Percentiles rank a stretch among this genome's conserved stretches.
These are phyloP conservation scores for Heteronetta atricapilla DNA, from an alignment of 2,113 vertebrate species.

Conservation along the genomic window DNA sequence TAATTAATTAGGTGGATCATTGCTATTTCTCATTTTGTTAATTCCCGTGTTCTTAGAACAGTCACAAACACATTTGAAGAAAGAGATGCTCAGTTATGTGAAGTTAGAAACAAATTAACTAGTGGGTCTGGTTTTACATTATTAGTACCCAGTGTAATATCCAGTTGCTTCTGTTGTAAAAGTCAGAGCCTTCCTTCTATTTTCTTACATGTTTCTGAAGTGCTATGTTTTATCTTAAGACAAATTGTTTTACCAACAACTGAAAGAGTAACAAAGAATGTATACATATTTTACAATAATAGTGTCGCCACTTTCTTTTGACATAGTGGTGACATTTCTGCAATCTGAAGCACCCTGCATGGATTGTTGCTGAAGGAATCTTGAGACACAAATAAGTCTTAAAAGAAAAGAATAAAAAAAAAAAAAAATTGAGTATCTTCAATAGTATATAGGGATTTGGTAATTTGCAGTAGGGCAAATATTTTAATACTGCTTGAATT, in stretches of 20 bases:
- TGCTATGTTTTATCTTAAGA: neutral
- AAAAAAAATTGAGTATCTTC: neutral
- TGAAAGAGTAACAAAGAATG: neutral
- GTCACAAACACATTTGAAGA: neutral
- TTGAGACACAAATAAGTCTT: neutral
- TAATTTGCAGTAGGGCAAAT: neutral
- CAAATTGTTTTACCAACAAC: neutral
- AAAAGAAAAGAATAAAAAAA: neutral
- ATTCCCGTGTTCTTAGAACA: neutral
- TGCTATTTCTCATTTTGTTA: neutral
- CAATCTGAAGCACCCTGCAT: slow-evolving; percentile 5
- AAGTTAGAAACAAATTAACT: neutral
- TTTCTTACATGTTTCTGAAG: neutral
- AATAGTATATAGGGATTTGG: neutral
- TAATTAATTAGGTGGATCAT: neutral
- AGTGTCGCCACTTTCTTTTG: neutral
- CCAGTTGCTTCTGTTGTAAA: neutral
- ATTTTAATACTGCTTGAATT: neutral
- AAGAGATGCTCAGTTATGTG: neutral
- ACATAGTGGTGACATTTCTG: neutral
- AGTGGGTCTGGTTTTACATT: neutral
- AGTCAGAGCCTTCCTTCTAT: neutral
- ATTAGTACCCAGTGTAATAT: neutral
- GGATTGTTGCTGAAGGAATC: slow-evolving; percentile 44
- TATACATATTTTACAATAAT: slow-evolving; percentile 20